Evolutionary conservation across 2,888 invertebrate genomes (phyloP), one percentile per base, ranked within the genome.

Genomic region (Eledona agricola): DNA sequence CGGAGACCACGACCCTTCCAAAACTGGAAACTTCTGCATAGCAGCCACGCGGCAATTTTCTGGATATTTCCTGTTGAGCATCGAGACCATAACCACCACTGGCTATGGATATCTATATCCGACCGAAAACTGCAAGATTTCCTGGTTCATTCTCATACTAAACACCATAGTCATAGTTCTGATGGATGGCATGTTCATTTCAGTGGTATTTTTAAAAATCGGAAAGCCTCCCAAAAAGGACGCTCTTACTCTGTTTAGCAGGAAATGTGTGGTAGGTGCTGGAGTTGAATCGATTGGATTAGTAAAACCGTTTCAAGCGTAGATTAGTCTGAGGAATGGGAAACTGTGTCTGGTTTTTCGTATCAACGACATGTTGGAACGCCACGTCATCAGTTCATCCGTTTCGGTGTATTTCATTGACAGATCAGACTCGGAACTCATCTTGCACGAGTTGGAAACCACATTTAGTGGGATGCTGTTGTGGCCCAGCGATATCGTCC

Each of bases 401-500:
- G 7, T 47, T 1, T 15, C 17, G 6, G 5, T 38, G 4, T 38
- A 26, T 29, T 35, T 56, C 56, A 42, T 56, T 47, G 7, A 57
- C 16, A 15, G 7, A 17, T 89, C 90, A 38, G 85, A 84, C 66
- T 83, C 90, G 37, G 80, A 87, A 11, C 3, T 29, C 9, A 88
- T 88, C 0, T 81, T 87, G 66, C 72, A 85, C 77, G 57, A 60
- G 42, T 53, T 57, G 4, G 91, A 92, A 74, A 69, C 87, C 57
- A 80, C 81, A 67, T 82, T 84, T 52, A 81, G 83, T 34, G 82
- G 83, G 0, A 84, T 87, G 19, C 70, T 80, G 19, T 81, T 90
- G 25, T 93, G 93, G 92, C 93, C 93, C 0, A 86, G 89, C 66
- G 88, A 89, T 0, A 83, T 93, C 4, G 86, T 88, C 5, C 93